Conservation (phyloP, 2,113 vertebrate genomes). For the Eidolon helvum region DNA sequence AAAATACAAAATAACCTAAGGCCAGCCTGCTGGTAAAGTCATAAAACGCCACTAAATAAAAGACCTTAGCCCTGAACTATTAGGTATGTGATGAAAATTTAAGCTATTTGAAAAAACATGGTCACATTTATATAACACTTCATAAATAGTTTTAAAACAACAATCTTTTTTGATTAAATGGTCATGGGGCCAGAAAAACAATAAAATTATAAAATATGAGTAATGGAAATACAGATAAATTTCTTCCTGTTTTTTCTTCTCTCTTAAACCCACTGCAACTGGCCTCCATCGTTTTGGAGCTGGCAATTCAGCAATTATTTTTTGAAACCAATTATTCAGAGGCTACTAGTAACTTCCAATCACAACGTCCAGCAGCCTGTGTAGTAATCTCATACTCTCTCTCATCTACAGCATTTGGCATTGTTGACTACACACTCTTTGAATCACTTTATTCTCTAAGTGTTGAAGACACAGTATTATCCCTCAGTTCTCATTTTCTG, state of each 20-base stretch:
- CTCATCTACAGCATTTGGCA: not conserved
- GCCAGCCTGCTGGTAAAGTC: conserved; percentile 12
- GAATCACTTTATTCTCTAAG: not conserved
- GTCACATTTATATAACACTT: conserved; percentile 56
- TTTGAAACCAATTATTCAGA: not conserved
- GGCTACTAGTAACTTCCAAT: not conserved
- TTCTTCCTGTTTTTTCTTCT: conserved; percentile 35
- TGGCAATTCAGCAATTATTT: not conserved
- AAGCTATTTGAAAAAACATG: conserved; percentile 33
- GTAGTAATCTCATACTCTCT: not conserved
- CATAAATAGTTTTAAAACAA: conserved; percentile 66
- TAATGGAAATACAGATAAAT: conserved; percentile 40
- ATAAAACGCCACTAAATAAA: conserved; percentile 49
- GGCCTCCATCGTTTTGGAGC: not conserved
- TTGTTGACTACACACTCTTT: not conserved
- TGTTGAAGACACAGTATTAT: not conserved
- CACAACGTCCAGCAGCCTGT: not conserved
- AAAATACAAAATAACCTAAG: conserved; percentile 49
- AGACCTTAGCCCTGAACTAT: not conserved
- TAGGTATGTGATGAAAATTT: conserved; percentile 50
- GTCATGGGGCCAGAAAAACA: conserved; percentile 41
- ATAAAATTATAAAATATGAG: conserved; percentile 42
- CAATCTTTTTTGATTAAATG: conserved; percentile 57
- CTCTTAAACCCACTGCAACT: not conserved
- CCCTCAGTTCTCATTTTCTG: not conserved